These are phyloP conservation scores for Campylorhamphus procurvoides DNA, from an alignment of 2,113 vertebrate genomes.

Conservation along the genomic window DNA sequence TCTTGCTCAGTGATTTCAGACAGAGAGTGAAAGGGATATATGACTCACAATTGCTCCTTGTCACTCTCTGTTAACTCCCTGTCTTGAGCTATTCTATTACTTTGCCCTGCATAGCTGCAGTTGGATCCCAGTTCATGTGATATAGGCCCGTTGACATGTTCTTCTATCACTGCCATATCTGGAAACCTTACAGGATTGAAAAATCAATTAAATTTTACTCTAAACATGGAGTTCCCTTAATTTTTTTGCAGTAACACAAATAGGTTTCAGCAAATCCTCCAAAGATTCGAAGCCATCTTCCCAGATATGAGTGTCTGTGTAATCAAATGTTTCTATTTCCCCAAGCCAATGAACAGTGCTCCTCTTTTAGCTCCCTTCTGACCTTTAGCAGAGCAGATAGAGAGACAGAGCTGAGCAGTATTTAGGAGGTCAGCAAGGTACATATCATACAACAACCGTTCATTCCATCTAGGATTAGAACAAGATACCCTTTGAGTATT, in stretches of 20 bases:
- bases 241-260: conserved; percentile 91
- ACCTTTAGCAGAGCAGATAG: conserved; percentile 97
- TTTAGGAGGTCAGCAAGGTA: conserved; percentile 95
- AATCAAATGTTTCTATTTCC: conserved; percentile 98
- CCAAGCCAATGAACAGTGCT: conserved; percentile 97
- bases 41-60: conserved; percentile 90
- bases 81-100: conserved; percentile 91
- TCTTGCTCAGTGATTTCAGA: conserved; percentile 99
- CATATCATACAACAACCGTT: conserved; percentile 96
- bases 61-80: conserved; percentile 91
- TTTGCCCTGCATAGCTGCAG: conserved; percentile 92
- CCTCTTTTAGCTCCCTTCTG: conserved; percentile 96
- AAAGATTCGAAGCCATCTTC: conserved; percentile 98
- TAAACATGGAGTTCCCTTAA: conserved; percentile 97
- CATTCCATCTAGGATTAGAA: conserved; percentile 98
- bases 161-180: conserved; percentile 92
- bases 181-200: conserved; percentile 94
- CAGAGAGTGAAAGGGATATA: conserved; percentile 80
- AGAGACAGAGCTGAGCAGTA: conserved; percentile 96
- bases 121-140: conserved; percentile 93
- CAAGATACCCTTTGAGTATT: conserved; percentile 97
- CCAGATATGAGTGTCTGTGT: conserved; percentile 93
- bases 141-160: conserved; percentile 93
- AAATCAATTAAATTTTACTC: conserved; percentile 98
- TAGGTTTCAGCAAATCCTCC: conserved; percentile 97